A percentile compares a stretch with the other conserved stretches of the same genome.
Conservation (phyloP, 2,113 vertebrate genomes). For the Ailurus styani region DNA sequence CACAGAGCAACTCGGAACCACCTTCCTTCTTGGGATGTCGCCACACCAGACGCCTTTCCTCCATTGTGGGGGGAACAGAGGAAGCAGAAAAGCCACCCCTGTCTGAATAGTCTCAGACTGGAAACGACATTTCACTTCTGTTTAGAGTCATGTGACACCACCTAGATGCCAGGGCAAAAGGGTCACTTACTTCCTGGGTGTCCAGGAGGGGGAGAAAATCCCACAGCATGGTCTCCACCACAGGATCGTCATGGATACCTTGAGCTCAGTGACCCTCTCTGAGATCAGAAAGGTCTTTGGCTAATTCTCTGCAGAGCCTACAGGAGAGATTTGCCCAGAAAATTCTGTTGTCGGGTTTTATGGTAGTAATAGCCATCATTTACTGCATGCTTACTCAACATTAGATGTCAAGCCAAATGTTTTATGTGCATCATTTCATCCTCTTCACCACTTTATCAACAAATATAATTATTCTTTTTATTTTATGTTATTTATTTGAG, state of each 20-base stretch:
- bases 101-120: not conserved
- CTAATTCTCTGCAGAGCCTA: not conserved
- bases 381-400: not conserved
- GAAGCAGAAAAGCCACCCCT: not conserved
- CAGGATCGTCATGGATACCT: not conserved
- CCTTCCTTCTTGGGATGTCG: not conserved
- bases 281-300: not conserved
- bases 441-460: not conserved
- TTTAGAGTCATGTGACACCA: not conserved
- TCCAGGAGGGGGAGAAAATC: not conserved
- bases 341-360: not conserved
- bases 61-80: not conserved
- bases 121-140: not conserved
- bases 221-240: not conserved
- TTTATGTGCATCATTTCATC: not conserved
- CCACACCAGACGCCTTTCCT: not conserved
- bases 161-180: fast-evolving
- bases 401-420: not conserved
- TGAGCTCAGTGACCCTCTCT: not conserved
- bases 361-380: not conserved
- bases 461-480: not conserved
- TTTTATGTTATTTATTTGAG: no score
- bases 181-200: not conserved
- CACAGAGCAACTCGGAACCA: not conserved
- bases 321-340: not conserved